Conservation (phyloP, 1,140 invertebrate species). For the Drosophila sucinea region DNA sequence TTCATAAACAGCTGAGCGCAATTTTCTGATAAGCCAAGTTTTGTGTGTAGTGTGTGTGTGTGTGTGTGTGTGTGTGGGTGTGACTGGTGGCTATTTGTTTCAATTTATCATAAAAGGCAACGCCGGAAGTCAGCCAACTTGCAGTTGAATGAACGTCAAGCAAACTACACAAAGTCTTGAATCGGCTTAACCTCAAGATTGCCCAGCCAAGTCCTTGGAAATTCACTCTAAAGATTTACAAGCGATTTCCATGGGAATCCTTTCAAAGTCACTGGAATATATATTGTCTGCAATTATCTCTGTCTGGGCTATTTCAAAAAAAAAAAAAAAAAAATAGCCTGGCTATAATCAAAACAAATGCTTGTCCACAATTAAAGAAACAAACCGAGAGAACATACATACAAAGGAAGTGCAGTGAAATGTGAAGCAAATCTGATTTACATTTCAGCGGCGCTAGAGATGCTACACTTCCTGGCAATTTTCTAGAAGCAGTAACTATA, state of each 20-base stretch:
- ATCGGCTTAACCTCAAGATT: conserved; percentile 64
- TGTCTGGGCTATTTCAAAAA: conserved; percentile 29
- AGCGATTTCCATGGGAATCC: conserved; percentile 46
- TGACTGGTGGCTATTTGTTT: conserved; percentile 74
- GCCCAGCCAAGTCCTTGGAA: conserved; percentile 58
- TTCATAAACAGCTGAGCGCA: conserved; percentile 81
- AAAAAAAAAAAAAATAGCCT: conserved; percentile 30
- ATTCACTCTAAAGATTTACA: conserved; percentile 56
- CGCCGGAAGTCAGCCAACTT: conserved; percentile 76
- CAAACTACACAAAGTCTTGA: conserved; percentile 52
- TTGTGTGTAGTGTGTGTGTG: conserved; percentile 35
- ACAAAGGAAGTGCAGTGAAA: conserved; percentile 23
- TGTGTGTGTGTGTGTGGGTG: conserved; percentile 23
- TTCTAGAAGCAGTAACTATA: conserved; percentile 24
- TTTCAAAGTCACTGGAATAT: conserved; percentile 48
- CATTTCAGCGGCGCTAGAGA: conserved; percentile 21
- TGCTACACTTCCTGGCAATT: conserved; percentile 31
- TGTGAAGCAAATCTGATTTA: conserved; percentile 49
- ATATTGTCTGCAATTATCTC: conserved; percentile 71
- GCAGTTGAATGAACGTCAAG: conserved; percentile 77
- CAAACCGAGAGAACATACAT: conserved; percentile 13
- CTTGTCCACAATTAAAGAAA: conserved; percentile 45
- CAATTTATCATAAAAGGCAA: conserved; percentile 81
- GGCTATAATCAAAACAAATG: conserved; percentile 70
- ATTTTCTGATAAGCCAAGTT: conserved; percentile 77